These are phyloP conservation scores for Gymnodraco acuticeps DNA, from an alignment of 2,797 vertebrate genomes.

Conservation along the genomic window DNA sequence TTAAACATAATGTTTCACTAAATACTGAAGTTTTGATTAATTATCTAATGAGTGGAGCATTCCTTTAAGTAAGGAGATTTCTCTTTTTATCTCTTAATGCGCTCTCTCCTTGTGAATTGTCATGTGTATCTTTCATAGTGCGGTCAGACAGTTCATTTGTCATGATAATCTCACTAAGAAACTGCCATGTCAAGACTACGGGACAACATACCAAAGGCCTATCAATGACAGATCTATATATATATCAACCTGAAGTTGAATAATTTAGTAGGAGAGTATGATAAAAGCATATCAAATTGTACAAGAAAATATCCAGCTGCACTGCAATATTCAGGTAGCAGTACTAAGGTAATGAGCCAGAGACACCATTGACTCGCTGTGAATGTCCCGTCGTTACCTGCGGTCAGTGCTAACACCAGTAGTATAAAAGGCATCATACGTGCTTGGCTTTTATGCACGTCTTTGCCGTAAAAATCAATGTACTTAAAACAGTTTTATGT, in stretches of 20 bases:
- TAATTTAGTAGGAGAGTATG: slow-evolving; percentile 7
- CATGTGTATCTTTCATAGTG: slow-evolving; percentile 10
- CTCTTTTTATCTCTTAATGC: slow-evolving; percentile 14
- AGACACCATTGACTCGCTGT: slow-evolving; percentile 1
- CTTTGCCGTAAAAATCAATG: slow-evolving; percentile 8
- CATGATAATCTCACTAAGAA: background rate
- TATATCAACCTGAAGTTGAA: background rate
- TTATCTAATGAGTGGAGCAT: no score
- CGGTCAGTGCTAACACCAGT: background rate
- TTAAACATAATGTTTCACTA: no score
- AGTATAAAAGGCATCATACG: background rate
- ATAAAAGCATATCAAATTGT: background rate
- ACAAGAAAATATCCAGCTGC: background rate
- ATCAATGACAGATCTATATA: background rate
- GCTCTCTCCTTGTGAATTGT: slow-evolving; percentile 2
- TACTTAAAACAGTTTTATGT: background rate
- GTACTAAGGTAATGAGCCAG: slow-evolving; percentile 10
- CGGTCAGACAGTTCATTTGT: slow-evolving; percentile 1
- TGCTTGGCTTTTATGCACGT: background rate
- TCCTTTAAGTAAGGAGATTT: slow-evolving; percentile 21
- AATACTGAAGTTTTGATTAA: no score
- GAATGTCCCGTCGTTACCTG: slow-evolving; percentile 4
- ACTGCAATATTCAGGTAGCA: slow-evolving; percentile 17
- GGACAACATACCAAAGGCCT: background rate
- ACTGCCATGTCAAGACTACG: background rate